These are phyloP conservation scores for Noctua janthina DNA, from an alignment of 2,888 invertebrate genomes.

Conservation along the genomic window DNA sequence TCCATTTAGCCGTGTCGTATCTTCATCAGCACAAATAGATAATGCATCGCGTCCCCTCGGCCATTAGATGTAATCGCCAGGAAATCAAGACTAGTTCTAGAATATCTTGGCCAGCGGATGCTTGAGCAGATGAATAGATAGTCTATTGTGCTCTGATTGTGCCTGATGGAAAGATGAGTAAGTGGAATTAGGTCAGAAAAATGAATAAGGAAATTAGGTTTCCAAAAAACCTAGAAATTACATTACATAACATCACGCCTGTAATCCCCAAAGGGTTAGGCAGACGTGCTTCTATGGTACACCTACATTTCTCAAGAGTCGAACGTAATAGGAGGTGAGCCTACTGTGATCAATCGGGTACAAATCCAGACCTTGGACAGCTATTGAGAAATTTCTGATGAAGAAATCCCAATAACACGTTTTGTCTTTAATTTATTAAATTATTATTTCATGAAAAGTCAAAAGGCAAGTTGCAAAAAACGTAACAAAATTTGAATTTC, in stretches of 20 bases:
- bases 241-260: neutral
- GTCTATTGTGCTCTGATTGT: constrained; percentile 20
- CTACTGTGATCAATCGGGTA: neutral
- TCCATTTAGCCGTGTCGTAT: constrained; percentile 52
- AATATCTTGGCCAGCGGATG: constrained; percentile 43
- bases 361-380: neutral
- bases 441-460: too few relatives aligned
- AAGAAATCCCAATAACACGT: neutral
- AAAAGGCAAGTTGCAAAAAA: too few relatives aligned
- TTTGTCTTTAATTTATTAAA: neutral
- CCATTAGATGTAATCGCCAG: constrained; percentile 50
- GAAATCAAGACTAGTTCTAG: constrained; percentile 48
- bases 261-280: neutral
- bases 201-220: neutral
- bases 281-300: neutral
- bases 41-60: constrained; percentile 46
- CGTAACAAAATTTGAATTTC: too few relatives aligned
- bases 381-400: neutral
- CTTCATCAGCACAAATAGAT: constrained; percentile 61
- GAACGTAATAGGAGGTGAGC: neutral
- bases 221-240: neutral
- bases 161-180: neutral
- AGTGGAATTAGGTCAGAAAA: neutral
- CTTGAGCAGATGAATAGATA: constrained; percentile 25
- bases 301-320: neutral